Evolutionary conservation across 2,888 invertebrate genomes (phyloP), one percentile per base, ranked within the genome.

Genomic region (Nasonia oneida): DNA sequence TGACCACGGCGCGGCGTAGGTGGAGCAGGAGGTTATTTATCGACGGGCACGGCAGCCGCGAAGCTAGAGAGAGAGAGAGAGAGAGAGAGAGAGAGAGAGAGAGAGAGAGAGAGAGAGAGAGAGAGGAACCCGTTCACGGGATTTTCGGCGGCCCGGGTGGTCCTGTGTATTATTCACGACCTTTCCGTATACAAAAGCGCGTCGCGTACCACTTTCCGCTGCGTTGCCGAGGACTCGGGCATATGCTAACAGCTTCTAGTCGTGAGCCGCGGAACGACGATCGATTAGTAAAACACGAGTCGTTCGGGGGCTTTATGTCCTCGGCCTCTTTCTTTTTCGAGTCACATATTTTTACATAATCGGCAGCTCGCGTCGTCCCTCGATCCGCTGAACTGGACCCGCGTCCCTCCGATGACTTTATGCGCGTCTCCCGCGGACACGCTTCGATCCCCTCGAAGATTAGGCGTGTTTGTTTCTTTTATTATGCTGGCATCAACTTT

Each of bases 21-120:
- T 88, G 88, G 87, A 89, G 88, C 82, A 85, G 83, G 83, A 76
- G 81, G 87, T 89, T 90, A 89, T 90, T 90, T 90, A 90, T 88
- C 88, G 88, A 84, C 80, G 81, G 87, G 76, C 50, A 82, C 73
- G 87, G 50, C 86, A 42, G 47, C 23, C 23, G 23, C 23, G 23
- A 23, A 23, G 23, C 23, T 23, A 47, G 50, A 37, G 37, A 47
- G 50, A 89, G 88, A 47, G 50, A 73, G 61, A 47, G 50, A 57
- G 42, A 76, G 86, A 89, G 88, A 47, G 50, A 73, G 61, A 47
- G 50, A 57, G 42, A 76, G 86, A 89, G 37, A 73, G 61, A 47
- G 50, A 37, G 37, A 73, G 61, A 47, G 50, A 37, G 37, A 73
- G 61, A 47, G 39, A 37, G 37, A 73, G 61, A 47, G 50, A 57